These are phyloP conservation scores for Tachycineta bicolor DNA, from an alignment of 2,113 vertebrate species.

Conservation along the genomic window DNA sequence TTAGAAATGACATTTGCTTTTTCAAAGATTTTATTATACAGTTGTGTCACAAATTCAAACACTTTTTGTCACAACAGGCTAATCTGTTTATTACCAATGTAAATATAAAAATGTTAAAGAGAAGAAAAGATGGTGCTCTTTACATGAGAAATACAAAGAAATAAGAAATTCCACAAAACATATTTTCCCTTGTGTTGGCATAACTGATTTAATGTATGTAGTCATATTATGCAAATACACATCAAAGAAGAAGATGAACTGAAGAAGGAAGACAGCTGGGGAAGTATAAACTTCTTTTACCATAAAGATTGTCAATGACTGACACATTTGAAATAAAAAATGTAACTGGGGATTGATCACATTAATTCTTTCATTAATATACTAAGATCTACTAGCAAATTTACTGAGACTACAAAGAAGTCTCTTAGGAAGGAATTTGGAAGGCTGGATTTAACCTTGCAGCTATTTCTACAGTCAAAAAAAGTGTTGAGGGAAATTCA, in stretches of 20 bases:
- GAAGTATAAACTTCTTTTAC: background rate
- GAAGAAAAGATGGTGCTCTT: background rate
- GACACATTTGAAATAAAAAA: background rate
- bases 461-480: background rate
- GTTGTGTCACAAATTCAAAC: background rate
- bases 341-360: background rate
- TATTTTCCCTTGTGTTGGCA: background rate
- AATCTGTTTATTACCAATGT: background rate
- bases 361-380: background rate
- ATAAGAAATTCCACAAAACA: background rate
- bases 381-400: background rate
- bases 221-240: background rate
- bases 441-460: background rate
- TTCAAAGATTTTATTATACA: background rate
- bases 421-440: background rate
- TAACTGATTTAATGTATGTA: background rate
- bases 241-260: background rate
- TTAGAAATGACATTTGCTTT: background rate
- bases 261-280: background rate
- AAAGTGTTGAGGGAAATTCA: background rate
- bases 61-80: background rate
- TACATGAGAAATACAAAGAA: background rate
- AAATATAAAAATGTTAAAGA: background rate
- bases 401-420: background rate
- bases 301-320: background rate